Conservation (phyloP, 2,797 vertebrate genomes). For the Trematomus bernacchii region DNA sequence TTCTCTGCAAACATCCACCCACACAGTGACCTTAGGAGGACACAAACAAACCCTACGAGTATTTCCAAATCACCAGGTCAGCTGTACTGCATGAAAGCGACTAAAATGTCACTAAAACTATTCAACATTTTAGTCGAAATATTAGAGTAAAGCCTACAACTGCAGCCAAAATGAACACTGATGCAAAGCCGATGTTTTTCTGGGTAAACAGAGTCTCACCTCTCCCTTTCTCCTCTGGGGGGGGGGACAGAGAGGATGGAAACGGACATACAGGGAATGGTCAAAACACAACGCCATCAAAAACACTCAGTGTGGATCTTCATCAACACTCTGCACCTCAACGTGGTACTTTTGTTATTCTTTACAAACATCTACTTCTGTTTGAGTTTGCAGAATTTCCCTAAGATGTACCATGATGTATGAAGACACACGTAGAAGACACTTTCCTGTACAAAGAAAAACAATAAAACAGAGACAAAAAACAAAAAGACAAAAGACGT, state of each 20-base stretch:
- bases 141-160: slow-evolving; percentile 45
- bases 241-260: slow-evolving; percentile 60
- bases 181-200: slow-evolving; percentile 72
- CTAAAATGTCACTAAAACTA: slow-evolving; percentile 64
- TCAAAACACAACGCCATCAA: slow-evolving; percentile 73
- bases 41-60: slow-evolving; percentile 9
- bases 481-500: too few species aligned
- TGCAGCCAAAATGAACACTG: slow-evolving; percentile 71
- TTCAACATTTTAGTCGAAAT: slow-evolving; percentile 73
- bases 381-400: not conserved
- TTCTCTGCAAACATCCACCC: slow-evolving; percentile 21
- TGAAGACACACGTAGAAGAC: not conserved
- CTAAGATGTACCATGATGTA: too few species aligned
- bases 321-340: slow-evolving; percentile 17
- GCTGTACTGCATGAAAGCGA: slow-evolving; percentile 29
- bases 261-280: slow-evolving; percentile 74
- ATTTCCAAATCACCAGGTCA: slow-evolving; percentile 49
- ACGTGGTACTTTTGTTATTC: not conserved
- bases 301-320: slow-evolving; percentile 45
- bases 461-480: too few species aligned
- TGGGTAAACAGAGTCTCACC: slow-evolving; percentile 76
- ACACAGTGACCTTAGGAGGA: not conserved
- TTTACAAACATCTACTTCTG: not conserved
- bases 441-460: not conserved
- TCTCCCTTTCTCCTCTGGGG: slow-evolving; percentile 79